Percentiles rank a stretch among this genome's conserved stretches.
Evolutionary conservation across 2,888 invertebrate species (phyloP).

Genomic region (Rotaria sp.): DNA sequence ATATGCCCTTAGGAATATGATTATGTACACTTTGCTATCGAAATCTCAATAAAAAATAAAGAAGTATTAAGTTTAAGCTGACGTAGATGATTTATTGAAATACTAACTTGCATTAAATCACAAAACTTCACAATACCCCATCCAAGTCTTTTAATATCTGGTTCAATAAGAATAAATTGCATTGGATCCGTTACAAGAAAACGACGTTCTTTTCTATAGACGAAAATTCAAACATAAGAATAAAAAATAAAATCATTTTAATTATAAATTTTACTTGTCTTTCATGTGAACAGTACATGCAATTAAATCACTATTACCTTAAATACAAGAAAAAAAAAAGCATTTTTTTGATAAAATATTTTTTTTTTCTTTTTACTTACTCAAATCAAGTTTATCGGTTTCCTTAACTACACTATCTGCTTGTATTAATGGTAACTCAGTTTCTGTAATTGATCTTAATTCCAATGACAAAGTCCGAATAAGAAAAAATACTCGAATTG

Average conservation of each 20-base stretch:
- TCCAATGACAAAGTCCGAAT: slow-evolving; percentile 62
- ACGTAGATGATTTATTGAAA: neutral
- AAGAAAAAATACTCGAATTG: slow-evolving; percentile 72
- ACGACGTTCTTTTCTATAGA: slow-evolving; percentile 66
- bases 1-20: too few relatives aligned
- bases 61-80: too few relatives aligned
- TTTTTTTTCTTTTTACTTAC: slow-evolving; percentile 60
- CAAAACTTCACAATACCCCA: slow-evolving; percentile 96
- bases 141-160: slow-evolving; percentile 82
- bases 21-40: too few relatives aligned
- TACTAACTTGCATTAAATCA: slow-evolving; percentile 68
- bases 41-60: too few relatives aligned
- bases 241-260: neutral
- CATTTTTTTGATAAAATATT: slow-evolving; percentile 62
- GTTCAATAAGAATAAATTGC: slow-evolving; percentile 92
- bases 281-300: slow-evolving; percentile 86
- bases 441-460: slow-evolving; percentile 73
- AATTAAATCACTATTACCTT: slow-evolving; percentile 93
- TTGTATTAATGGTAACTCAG: slow-evolving; percentile 78
- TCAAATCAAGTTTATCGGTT: slow-evolving; percentile 37
- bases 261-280: slow-evolving; percentile 59
- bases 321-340: slow-evolving; percentile 46
- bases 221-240: neutral
- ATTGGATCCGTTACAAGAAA: slow-evolving; percentile 90
- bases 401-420: slow-evolving; percentile 74